A percentile compares a stretch with the other conserved stretches of the same genome.
These are phyloP conservation scores for Macrosiphum euphorbiae DNA, from an alignment of 2,888 invertebrate genomes.

Conservation along the genomic window DNA sequence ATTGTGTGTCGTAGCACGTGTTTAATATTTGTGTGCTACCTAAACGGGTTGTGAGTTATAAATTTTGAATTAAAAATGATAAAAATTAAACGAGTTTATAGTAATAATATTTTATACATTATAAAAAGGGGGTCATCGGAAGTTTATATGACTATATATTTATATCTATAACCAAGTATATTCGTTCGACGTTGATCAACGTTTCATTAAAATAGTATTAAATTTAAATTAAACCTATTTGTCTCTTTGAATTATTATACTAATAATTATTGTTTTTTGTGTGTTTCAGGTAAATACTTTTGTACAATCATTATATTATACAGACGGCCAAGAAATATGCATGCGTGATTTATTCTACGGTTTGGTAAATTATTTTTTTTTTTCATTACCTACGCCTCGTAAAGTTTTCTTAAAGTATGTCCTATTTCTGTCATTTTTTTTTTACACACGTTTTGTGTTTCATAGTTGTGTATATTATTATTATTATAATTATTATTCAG, in stretches of 20 bases:
- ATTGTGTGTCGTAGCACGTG: not conserved
- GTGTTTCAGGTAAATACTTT: constrained; percentile 53
- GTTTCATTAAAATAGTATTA: constrained; percentile 4
- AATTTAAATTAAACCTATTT: not conserved
- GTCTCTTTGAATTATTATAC: constrained; percentile 14
- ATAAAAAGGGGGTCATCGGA: not conserved
- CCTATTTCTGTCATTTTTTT: not conserved
- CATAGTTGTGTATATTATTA: not conserved
- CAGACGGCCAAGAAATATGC: constrained; percentile 37
- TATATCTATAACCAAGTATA: not conserved
- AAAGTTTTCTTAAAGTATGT: constrained; percentile 6
- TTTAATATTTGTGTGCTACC: not conserved
- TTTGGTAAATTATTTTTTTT: constrained; percentile 39
- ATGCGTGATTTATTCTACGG: constrained; percentile 50
- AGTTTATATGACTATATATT: not conserved
- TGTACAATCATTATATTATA: constrained; percentile 1
- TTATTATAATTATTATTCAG: not conserved
- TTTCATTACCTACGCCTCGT: not conserved
- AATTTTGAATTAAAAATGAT: constrained; percentile 20
- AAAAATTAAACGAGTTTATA: constrained; percentile 23
- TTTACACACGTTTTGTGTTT: not conserved
- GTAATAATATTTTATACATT: not conserved
- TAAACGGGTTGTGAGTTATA: not conserved
- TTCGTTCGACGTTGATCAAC: not conserved
- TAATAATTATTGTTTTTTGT: constrained; percentile 26